Percentiles rank a stretch among this genome's conserved stretches.
Evolutionary conservation across 2,113 vertebrate genomes (phyloP).

Genomic region (Panthera tigris): DNA sequence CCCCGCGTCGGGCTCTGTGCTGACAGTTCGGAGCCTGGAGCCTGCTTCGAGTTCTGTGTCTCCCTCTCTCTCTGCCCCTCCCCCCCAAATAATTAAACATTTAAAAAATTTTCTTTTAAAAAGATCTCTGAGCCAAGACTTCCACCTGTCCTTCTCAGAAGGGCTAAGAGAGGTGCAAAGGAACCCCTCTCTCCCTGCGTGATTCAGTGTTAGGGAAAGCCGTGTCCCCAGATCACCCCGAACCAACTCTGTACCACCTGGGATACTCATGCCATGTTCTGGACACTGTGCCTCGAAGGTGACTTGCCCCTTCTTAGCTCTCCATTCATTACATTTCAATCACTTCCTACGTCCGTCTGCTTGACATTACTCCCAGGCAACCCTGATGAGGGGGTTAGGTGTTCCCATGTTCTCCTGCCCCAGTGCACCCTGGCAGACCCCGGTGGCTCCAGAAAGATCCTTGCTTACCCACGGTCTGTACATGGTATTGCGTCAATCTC

Average conservation of each 20-base stretch:
- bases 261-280: too few species aligned
- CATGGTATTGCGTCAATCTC: neutral
- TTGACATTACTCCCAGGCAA: neutral
- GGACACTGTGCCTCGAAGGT: neutral
- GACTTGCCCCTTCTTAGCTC: neutral
- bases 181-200: rapidly evolving
- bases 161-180: too few species aligned
- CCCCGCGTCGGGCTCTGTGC: too few species aligned
- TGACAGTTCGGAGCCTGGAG: too few species aligned
- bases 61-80: too few species aligned
- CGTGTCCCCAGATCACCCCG: neutral
- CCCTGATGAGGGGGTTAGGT: too few species aligned
- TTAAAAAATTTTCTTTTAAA: too few species aligned
- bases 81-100: too few species aligned
- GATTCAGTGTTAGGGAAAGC: neutral
- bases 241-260: neutral
- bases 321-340: neutral
- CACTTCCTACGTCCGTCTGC: neutral
- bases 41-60: too few species aligned
- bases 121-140: neutral
- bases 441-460: too few species aligned
- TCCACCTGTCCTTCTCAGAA: neutral
- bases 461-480: rapidly evolving
- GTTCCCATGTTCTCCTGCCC: neutral
- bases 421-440: rapidly evolving